Percentiles rank a stretch among this genome's conserved stretches.
phyloP scores from a whole-genome alignment of 1,140 invertebrate genomes.

The Eufriesea mexicana region DNA sequence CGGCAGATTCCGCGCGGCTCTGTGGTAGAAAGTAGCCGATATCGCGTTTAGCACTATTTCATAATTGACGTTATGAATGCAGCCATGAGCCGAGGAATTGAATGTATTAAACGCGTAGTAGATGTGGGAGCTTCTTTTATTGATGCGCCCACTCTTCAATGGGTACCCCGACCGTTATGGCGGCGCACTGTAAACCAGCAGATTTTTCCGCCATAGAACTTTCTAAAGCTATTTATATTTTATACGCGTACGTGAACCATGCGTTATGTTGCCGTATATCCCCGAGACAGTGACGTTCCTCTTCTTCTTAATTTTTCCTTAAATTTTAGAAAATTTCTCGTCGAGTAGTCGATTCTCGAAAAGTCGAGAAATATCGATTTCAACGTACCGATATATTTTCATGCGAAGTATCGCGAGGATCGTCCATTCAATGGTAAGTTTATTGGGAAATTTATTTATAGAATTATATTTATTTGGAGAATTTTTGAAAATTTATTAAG shows the following conservation, averaged over 20 bases:
- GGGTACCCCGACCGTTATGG: background rate
- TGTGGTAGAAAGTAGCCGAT: conserved; percentile 3
- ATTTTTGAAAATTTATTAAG: no score
- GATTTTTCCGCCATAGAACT: conserved; percentile 1
- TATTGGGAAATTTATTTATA: no score
- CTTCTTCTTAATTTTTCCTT: background rate
- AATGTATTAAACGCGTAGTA: background rate
- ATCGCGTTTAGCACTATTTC: background rate
- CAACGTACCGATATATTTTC: no score
- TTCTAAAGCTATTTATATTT: background rate
- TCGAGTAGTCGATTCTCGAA: background rate
- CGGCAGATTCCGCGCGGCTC: background rate
- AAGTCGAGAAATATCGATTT: background rate
- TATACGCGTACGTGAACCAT: background rate
- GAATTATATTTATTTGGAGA: no score
- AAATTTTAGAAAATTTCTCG: no score
- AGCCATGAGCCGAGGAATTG: background rate
- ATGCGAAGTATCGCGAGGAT: no score
- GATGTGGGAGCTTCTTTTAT: conserved; percentile 14
- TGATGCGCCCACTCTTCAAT: conserved; percentile 19
- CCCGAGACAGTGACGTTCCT: no score
- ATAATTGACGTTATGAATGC: conserved; percentile 20
- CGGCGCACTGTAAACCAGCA: background rate
- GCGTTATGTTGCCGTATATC: no score
- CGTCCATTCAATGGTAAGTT: no score